These are phyloP conservation scores for Geophilus truncorum DNA, from an alignment of 2,888 invertebrate species.

Conservation along the genomic window DNA sequence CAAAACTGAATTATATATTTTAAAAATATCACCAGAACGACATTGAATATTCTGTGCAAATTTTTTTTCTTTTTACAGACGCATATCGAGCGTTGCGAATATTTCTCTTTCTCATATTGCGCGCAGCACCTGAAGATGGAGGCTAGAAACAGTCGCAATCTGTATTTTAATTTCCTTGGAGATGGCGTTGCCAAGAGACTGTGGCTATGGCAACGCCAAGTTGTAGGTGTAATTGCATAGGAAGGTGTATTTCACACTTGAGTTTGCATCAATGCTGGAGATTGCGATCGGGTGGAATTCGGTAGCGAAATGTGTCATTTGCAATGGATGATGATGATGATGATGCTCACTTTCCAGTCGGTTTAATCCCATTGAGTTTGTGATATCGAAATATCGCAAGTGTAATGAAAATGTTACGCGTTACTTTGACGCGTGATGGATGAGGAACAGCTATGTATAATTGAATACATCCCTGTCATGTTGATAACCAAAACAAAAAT, in stretches of 20 bases:
- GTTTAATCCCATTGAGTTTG: conserved; percentile 19
- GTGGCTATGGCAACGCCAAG: not conserved
- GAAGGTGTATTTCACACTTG: conserved; percentile 20
- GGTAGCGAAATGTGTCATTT: conserved; percentile 4
- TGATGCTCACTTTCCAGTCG: conserved; percentile 14
- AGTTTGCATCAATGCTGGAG: conserved; percentile 9
- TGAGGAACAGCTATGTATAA: not conserved
- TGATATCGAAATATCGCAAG: conserved; percentile 17
- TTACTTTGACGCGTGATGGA: not conserved
- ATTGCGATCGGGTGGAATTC: conserved; percentile 20
- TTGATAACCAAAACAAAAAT: not conserved
- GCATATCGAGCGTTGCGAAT: not conserved
- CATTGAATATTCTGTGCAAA: not conserved
- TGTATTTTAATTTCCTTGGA: conserved; percentile 24
- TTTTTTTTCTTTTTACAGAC: not conserved
- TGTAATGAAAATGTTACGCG: conserved; percentile 13
- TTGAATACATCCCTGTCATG: not conserved
- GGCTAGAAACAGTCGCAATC: conserved; percentile 20
- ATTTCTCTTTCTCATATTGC: not conserved
- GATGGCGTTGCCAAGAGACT: conserved; percentile 13
- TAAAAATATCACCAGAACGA: no score
- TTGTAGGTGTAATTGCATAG: not conserved
- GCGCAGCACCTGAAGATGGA: not conserved
- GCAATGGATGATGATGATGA: conserved; percentile 18
- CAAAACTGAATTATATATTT: not conserved